Conservation (phyloP, 92 coral and sea anemone genomes). For the Epizoanthus scotinus region DNA sequence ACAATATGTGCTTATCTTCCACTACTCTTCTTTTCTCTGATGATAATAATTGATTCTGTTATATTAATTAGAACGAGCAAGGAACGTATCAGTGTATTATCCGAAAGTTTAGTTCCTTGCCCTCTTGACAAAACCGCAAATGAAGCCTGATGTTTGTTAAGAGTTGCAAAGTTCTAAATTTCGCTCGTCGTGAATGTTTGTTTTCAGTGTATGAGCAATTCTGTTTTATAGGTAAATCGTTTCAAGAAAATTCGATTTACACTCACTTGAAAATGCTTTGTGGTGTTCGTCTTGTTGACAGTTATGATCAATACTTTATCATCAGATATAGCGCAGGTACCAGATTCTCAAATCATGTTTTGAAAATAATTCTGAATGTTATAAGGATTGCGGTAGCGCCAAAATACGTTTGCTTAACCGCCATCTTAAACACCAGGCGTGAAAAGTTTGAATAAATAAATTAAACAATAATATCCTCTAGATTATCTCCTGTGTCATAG, state of each 20-base stretch:
- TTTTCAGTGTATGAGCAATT: not conserved
- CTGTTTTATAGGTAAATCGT: not conserved
- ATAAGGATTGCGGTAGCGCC: not conserved
- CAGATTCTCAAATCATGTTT: too few species aligned
- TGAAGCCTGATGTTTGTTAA: not conserved
- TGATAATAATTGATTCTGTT: conserved; percentile 63
- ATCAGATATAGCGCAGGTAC: too few species aligned
- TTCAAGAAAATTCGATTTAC: conserved; percentile 42
- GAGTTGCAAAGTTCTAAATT: not conserved
- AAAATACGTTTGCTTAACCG: conserved; percentile 6
- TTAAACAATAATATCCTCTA: conserved; percentile 30
- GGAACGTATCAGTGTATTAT: conserved; percentile 5
- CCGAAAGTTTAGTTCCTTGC: conserved; percentile 24
- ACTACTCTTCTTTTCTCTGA: conserved; percentile 52
- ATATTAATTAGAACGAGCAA: conserved; percentile 56
- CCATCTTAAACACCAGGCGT: conserved; percentile 55
- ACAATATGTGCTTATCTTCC: conserved; percentile 48
- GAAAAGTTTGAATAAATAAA: conserved; percentile 51
- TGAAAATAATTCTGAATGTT: too few species aligned
- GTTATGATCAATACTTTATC: too few species aligned
- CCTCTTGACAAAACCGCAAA: conserved; percentile 25
- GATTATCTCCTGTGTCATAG: conserved; percentile 39
- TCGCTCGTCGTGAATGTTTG: conserved; percentile 26
- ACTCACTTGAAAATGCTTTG: too few species aligned
- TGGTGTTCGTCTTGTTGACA: too few species aligned